These are phyloP conservation scores for Eristalis pertinax DNA, from an alignment of 2,888 invertebrate species.

Conservation along the genomic window DNA sequence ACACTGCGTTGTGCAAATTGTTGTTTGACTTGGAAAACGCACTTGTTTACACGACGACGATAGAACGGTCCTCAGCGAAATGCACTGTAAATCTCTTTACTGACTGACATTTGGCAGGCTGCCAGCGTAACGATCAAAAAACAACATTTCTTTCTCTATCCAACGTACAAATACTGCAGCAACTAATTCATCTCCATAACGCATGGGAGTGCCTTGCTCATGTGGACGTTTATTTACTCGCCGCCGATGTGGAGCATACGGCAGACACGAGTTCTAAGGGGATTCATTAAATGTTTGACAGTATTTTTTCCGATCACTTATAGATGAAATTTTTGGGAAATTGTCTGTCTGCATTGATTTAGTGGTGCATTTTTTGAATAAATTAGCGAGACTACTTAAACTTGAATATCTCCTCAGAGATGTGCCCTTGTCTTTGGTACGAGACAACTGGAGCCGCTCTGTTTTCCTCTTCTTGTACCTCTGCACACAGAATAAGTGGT, in stretches of 20 bases:
- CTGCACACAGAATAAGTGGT: too few relatives aligned
- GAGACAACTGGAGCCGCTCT: too few relatives aligned
- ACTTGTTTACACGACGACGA: constrained; percentile 26
- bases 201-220: constrained; percentile 5
- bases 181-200: constrained; percentile 28
- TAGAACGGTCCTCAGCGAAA: background rate
- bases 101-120: constrained; percentile 12
- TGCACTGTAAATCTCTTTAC: constrained; percentile 32
- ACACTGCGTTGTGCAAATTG: background rate
- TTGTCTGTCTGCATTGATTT: background rate
- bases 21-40: background rate
- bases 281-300: background rate
- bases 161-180: constrained; percentile 36
- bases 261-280: background rate
- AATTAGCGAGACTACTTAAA: background rate
- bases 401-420: too few relatives aligned
- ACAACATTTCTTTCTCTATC: constrained; percentile 3
- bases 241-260: background rate
- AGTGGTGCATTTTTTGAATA: background rate
- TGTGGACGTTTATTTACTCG: background rate
- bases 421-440: too few relatives aligned
- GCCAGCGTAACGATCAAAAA: constrained; percentile 2
- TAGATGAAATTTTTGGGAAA: background rate
- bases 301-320: background rate
- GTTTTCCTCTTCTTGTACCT: too few relatives aligned